A percentile compares a stretch with the other conserved stretches of the same genome.
Evolutionary conservation across 2,888 invertebrate species (phyloP).

Genomic region (Ashinkailepas kermadecensis): DNA sequence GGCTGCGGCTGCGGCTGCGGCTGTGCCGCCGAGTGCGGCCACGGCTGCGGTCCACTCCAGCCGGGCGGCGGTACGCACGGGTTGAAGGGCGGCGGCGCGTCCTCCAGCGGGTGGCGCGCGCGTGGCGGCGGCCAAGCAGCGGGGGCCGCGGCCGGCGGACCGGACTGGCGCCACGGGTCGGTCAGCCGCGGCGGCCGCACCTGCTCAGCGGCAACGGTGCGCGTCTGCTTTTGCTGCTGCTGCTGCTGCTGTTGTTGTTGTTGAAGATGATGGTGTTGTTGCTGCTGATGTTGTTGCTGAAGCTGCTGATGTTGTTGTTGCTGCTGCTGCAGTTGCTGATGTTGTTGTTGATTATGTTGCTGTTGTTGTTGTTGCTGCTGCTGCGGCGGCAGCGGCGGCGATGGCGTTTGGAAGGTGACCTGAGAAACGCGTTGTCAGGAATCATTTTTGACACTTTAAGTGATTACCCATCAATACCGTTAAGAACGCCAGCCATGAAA

Average conservation of each 20-base stretch:
- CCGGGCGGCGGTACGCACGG: conserved; percentile 36
- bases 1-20: conserved; percentile 36
- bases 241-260: no score
- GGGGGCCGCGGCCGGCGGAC: conserved; percentile 40
- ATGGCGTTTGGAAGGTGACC: conserved; percentile 52
- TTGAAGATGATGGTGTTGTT: no score
- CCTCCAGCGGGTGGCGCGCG: conserved; percentile 38
- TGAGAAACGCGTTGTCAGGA: conserved; percentile 35
- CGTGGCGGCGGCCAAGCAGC: conserved; percentile 26
- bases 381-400: conserved; percentile 33
- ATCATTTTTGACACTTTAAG: no score
- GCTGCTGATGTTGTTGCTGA: no score
- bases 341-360: no score
- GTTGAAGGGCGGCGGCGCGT: conserved; percentile 36
- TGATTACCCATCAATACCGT: no score
- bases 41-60: conserved; percentile 33
- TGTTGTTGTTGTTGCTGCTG: no score
- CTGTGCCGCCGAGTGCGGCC: conserved; percentile 49
- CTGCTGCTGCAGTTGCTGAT: conserved; percentile 29
- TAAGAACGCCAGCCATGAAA: no score
- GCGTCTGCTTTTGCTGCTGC: conserved; percentile 30
- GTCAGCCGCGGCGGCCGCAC: conserved; percentile 30
- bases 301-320: no score
- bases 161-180: conserved; percentile 33
- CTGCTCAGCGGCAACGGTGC: conserved; percentile 18